These are phyloP conservation scores for Patella ulyssiponensis DNA, from an alignment of 2,888 invertebrate genomes.

Conservation along the genomic window DNA sequence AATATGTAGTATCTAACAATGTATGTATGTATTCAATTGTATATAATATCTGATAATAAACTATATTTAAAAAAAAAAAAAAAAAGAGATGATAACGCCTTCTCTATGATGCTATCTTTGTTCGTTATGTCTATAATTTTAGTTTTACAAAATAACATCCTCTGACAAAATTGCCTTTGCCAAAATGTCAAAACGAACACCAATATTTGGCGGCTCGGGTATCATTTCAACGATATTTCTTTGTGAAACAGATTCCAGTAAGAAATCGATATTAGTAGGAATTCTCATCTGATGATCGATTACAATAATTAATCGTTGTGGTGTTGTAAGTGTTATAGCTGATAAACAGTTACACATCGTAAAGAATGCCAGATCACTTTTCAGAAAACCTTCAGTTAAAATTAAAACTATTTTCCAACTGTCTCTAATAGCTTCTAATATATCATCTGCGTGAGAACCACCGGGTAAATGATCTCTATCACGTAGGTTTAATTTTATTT, in stretches of 20 bases:
- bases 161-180: too few species aligned
- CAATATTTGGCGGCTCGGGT: too few species aligned
- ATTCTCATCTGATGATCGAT: neutral
- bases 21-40: too few species aligned
- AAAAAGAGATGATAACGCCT: too few species aligned
- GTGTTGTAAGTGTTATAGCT: neutral
- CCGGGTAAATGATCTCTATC: neutral
- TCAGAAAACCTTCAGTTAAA: neutral
- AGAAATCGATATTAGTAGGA: neutral
- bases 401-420: slow-evolving; percentile 7
- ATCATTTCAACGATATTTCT: neutral
- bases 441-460: neutral
- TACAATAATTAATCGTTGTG: neutral
- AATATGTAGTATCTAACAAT: too few species aligned
- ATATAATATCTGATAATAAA: too few species aligned
- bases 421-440: neutral
- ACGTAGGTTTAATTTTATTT: neutral
- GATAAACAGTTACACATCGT: neutral
- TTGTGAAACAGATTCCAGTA: neutral
- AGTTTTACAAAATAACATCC: too few species aligned
- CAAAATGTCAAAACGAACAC: too few species aligned
- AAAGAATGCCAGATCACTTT: neutral
- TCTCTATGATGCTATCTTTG: too few species aligned
- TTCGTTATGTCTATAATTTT: too few species aligned
- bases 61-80: too few species aligned